phyloP scores from a whole-genome alignment of 2,113 vertebrate species.

The Recurvirostra avosetta region DNA sequence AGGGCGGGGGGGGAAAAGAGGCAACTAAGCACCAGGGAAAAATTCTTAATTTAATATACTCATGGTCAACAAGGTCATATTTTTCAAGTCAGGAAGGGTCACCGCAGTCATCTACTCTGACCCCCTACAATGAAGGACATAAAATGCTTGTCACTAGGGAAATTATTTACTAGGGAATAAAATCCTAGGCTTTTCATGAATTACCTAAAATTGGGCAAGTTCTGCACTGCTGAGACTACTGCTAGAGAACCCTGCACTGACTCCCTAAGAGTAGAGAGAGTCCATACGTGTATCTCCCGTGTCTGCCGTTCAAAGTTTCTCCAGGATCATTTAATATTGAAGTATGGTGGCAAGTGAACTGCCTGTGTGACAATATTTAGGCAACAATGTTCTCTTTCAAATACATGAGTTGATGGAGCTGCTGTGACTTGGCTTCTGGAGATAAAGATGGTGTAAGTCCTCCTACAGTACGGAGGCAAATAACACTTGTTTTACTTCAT shows the following conservation, averaged over 20 bases:
- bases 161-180: not conserved
- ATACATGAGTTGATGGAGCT: not conserved
- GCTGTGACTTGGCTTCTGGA: not conserved
- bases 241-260: not conserved
- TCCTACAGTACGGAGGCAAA: not conserved
- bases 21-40: not conserved
- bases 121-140: not conserved
- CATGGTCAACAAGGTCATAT: not conserved
- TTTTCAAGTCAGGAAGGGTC: not conserved
- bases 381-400: not conserved
- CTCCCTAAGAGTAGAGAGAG: not conserved
- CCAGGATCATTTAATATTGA: not conserved
- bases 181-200: not conserved
- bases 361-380: not conserved
- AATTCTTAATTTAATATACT: not conserved
- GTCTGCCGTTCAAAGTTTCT: not conserved
- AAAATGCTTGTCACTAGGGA: not conserved
- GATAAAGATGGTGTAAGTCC: not conserved
- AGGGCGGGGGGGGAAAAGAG: too few species aligned
- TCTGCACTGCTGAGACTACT: not conserved
- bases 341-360: not conserved
- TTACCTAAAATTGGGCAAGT: not conserved
- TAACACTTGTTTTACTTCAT: not conserved
- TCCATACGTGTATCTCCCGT: fast-evolving
- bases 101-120: not conserved